phyloP scores from a whole-genome alignment of 2,797 vertebrate species.

The Pseudomugil tenellus region DNA sequence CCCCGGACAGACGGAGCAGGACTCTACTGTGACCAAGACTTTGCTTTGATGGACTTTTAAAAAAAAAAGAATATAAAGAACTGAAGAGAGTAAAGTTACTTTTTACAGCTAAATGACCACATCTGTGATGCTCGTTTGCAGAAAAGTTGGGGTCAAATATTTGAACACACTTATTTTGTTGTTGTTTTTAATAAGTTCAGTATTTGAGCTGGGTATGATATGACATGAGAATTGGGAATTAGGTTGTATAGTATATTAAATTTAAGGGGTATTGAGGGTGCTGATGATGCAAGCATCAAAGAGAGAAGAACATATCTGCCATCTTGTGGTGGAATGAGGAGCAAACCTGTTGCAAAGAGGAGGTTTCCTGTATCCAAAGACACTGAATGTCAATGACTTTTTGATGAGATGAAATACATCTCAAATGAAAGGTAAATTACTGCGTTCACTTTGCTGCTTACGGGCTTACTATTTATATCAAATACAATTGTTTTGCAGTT shows the following conservation, averaged over 20 bases:
- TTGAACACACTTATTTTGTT: not conserved
- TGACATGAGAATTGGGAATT: conserved; percentile 3
- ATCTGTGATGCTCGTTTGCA: conserved; percentile 24
- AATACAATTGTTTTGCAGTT: conserved; percentile 45
- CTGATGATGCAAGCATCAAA: not conserved
- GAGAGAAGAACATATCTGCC: conserved; percentile 34
- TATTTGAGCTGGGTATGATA: conserved; percentile 9
- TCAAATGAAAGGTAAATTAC: conserved; percentile 28
- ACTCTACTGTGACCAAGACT: conserved; percentile 13
- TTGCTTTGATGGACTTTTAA: not conserved
- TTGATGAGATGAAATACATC: conserved; percentile 47
- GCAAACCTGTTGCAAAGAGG: conserved; percentile 54
- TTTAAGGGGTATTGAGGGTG: conserved; percentile 6
- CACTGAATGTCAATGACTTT: conserved; percentile 57
- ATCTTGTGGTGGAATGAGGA: conserved; percentile 57
- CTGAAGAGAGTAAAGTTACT: not conserved
- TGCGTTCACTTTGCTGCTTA: conserved; percentile 59
- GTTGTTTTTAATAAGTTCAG: not conserved
- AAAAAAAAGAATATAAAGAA: not conserved
- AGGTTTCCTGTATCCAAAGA: conserved; percentile 52
- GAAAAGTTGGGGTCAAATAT: not conserved
- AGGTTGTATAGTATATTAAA: not conserved
- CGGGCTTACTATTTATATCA: conserved; percentile 48
- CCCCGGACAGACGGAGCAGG: conserved; percentile 12
- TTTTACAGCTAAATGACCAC: conserved; percentile 11